phyloP scores from a whole-genome alignment of 1,140 invertebrate species.

The Lysiphlebus fabarum region DNA sequence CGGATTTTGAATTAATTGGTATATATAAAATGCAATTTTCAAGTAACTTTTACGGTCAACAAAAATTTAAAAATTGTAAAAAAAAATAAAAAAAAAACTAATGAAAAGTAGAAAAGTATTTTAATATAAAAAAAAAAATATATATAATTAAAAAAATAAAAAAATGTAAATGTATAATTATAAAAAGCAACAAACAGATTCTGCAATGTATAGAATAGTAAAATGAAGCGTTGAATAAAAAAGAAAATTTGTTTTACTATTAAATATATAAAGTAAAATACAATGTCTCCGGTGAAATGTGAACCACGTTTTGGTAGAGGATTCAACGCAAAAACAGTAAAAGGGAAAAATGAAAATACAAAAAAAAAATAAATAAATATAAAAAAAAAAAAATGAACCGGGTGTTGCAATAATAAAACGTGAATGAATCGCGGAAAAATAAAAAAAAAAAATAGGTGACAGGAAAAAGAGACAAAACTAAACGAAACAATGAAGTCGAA shows the following conservation, averaged over 20 bases:
- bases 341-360: neutral
- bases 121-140: too few species aligned
- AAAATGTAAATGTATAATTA: constrained; percentile 6
- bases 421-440: constrained; percentile 31
- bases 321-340: neutral
- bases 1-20: too few species aligned
- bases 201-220: neutral
- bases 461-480: constrained; percentile 25
- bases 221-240: constrained; percentile 12
- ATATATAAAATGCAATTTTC: too few species aligned
- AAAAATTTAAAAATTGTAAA: too few species aligned
- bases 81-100: too few species aligned
- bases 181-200: constrained; percentile 10
- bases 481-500: constrained; percentile 29
- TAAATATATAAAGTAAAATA: neutral
- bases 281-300: constrained; percentile 11
- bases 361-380: constrained; percentile 1
- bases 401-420: constrained; percentile 35
- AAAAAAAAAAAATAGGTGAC: constrained; percentile 2
- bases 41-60: too few species aligned
- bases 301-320: constrained; percentile 1
- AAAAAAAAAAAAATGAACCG: neutral
- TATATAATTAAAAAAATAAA: too few species aligned
- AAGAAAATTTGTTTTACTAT: neutral
- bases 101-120: too few species aligned